Conservation (phyloP, 2,797 vertebrate genomes). For the Lepus townsendii region DNA sequence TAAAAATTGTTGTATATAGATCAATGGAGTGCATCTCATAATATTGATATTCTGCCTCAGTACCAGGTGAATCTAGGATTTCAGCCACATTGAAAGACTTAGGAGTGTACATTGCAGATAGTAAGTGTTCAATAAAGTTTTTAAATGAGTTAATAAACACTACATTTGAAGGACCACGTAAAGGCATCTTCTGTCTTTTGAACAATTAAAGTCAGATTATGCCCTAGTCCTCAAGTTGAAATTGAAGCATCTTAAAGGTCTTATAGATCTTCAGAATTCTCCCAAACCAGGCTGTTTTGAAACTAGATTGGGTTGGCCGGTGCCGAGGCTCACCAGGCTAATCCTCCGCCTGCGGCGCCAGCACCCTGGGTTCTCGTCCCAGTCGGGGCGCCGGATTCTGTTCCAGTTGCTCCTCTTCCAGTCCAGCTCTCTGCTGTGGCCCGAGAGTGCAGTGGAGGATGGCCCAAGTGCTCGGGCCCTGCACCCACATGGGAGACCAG, state of each 20-base stretch:
- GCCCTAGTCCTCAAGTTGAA: background rate
- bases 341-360: no score
- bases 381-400: no score
- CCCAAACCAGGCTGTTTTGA: background rate
- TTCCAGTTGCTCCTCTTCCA: no score
- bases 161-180: slow-evolving; percentile 28
- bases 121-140: background rate
- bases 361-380: no score
- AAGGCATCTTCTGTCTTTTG: background rate
- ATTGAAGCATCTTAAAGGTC: background rate
- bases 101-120: background rate
- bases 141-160: slow-evolving; percentile 37
- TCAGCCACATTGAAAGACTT: background rate
- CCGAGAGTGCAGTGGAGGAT: no score
- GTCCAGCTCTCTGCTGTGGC: no score
- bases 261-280: background rate
- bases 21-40: background rate
- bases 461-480: no score
- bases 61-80: background rate
- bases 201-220: background rate
- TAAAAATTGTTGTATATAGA: background rate
- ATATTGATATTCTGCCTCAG: slow-evolving; percentile 5
- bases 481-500: no score
- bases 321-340: no score
- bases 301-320: background rate